Evolutionary conservation across 2,888 invertebrate species (phyloP).

Genomic region (Phalangium opilio): DNA sequence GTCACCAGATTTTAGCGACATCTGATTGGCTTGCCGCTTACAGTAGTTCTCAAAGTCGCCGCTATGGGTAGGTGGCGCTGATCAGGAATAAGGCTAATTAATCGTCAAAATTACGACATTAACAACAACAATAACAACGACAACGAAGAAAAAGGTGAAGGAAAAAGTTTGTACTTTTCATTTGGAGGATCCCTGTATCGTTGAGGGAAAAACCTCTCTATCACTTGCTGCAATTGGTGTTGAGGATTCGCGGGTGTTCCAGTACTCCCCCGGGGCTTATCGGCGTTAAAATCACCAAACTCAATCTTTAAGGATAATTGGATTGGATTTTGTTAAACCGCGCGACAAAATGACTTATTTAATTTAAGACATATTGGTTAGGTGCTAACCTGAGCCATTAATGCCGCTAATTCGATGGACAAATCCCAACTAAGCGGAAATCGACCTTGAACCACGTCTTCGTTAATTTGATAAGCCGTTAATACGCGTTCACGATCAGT

Average conservation of each 20-base stretch:
- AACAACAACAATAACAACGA: no score
- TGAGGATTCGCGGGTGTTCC: conserved; percentile 38
- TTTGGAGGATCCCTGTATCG: conserved; percentile 62
- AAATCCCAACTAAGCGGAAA: conserved; percentile 83
- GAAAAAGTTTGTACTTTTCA: conserved; percentile 40
- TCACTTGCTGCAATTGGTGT: conserved; percentile 48
- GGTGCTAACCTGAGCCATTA: conserved; percentile 89
- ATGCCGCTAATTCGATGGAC: conserved; percentile 75
- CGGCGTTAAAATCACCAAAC: conserved; percentile 63
- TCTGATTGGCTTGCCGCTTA: no score
- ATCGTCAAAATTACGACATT: no score
- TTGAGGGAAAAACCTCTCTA: conserved; percentile 81
- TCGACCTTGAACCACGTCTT: conserved; percentile 52
- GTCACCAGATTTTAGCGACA: no score
- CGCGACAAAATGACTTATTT: no score
- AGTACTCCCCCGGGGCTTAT: conserved; percentile 40
- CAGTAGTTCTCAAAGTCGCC: no score
- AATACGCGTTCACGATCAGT: conserved; percentile 83
- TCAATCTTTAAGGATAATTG: conserved; percentile 69
- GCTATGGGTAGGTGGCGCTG: no score
- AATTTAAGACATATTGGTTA: no score
- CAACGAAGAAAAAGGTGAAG: no score
- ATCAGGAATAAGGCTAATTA: no score
- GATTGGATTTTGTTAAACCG: no score
- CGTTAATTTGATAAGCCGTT: conserved; percentile 79